phyloP scores from a whole-genome alignment of 2,888 invertebrate species.

The Phengaris arion region DNA sequence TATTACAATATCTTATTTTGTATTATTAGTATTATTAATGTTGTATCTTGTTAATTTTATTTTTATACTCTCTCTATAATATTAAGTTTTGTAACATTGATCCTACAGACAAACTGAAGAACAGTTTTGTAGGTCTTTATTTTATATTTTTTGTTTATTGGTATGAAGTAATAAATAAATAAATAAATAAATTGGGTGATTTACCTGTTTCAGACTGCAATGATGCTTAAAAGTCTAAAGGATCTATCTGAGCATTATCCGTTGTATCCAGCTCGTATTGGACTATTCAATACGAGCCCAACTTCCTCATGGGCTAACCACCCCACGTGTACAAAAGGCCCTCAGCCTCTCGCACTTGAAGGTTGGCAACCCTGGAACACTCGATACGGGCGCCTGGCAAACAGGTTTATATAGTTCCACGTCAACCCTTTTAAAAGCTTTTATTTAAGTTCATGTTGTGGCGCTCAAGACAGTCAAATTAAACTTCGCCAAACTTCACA shows the following conservation, averaged over 20 bases:
- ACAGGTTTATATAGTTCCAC: background rate
- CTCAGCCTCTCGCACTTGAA: background rate
- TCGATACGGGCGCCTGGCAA: slow-evolving; percentile 9
- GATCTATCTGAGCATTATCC: background rate
- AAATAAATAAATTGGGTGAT: no score
- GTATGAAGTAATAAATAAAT: no score
- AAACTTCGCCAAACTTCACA: background rate
- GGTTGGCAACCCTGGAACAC: slow-evolving; percentile 1
- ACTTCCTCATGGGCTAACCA: slow-evolving; percentile 1
- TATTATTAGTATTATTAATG: no score
- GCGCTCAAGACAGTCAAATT: background rate
- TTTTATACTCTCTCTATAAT: no score
- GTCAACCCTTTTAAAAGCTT: slow-evolving; percentile 13
- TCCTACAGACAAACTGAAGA: no score
- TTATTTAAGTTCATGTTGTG: slow-evolving; percentile 13
- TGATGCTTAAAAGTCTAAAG: no score
- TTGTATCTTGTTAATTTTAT: no score
- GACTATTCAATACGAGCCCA: background rate
- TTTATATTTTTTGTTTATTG: no score
- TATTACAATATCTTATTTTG: no score
- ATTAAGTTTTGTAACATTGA: no score
- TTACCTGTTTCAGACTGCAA: no score
- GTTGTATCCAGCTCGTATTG: background rate
- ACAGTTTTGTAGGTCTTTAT: no score
- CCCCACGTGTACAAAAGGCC: background rate